Percentiles rank a stretch among this genome's conserved stretches.
phyloP scores from a whole-genome alignment of 2,113 vertebrate species.

The Proterorhinus semilunaris region DNA sequence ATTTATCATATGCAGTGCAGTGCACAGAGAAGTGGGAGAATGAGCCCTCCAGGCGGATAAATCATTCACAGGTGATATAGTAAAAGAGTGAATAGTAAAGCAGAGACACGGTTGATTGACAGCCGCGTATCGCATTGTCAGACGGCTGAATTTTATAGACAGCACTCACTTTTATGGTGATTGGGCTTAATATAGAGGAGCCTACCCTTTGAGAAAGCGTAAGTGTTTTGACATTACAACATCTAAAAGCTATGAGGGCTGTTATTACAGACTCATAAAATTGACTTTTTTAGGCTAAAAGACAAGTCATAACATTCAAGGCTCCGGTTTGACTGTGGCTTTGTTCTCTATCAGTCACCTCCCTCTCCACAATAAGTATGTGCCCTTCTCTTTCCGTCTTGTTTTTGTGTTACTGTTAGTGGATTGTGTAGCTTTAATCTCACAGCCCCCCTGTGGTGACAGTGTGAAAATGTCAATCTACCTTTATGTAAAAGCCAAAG shows the following conservation, averaged over 20 bases:
- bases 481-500: constrained; percentile 34
- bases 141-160: constrained; percentile 11
- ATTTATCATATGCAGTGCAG: not conserved
- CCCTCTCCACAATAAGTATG: constrained; percentile 13
- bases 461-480: constrained; percentile 38
- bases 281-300: not conserved
- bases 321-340: constrained; percentile 15
- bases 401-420: not conserved
- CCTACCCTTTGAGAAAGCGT: constrained; percentile 13
- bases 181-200: constrained; percentile 34
- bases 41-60: constrained; percentile 2
- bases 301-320: not conserved
- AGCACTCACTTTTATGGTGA: constrained; percentile 23
- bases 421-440: constrained; percentile 2
- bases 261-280: constrained; percentile 39
- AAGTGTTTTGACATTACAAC: constrained; percentile 23
- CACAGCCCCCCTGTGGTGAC: constrained; percentile 11
- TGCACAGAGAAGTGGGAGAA: not conserved
- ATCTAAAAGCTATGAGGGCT: constrained; percentile 31
- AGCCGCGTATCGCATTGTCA: constrained; percentile 3
- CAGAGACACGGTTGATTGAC: constrained; percentile 5
- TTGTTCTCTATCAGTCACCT: constrained; percentile 24
- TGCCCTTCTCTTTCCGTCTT: constrained; percentile 3
- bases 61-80: not conserved
- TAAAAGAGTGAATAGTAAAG: constrained; percentile 3